Conservation (phyloP, 2,113 vertebrate genomes). For the Psilopogon haemacephalus region DNA sequence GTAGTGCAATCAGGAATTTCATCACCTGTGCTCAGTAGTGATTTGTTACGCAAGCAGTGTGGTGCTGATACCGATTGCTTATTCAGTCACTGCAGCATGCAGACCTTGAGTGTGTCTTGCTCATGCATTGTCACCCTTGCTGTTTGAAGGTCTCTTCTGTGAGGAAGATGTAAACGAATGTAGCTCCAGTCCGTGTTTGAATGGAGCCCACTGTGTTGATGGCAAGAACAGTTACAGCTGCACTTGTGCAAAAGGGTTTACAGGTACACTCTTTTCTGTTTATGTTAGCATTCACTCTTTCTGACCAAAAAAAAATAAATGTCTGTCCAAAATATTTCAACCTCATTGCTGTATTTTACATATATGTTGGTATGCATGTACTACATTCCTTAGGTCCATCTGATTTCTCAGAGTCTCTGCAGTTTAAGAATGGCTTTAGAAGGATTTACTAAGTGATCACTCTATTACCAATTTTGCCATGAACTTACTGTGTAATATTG, state of each 20-base stretch:
- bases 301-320: background rate
- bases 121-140: background rate
- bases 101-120: background rate
- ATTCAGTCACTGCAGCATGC: background rate
- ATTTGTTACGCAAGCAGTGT: background rate
- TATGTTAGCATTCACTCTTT: background rate
- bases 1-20: background rate
- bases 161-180: constrained; percentile 93
- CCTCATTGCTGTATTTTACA: background rate
- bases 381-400: background rate
- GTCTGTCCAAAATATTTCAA: background rate
- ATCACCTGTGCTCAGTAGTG: background rate
- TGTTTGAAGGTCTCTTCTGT: constrained; percentile 83
- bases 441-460: background rate
- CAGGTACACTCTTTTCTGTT: constrained; percentile 73
- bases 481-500: background rate
- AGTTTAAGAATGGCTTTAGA: background rate
- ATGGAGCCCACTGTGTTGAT: constrained; percentile 87
- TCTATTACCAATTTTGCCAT: background rate
- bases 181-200: constrained; percentile 87
- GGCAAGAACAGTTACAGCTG: constrained; percentile 85
- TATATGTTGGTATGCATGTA: background rate
- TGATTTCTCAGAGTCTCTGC: background rate
- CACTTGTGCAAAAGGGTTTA: constrained; percentile 83
- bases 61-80: background rate